These are phyloP conservation scores for Otocyon megalotis DNA, from an alignment of 2,113 vertebrate genomes.

Conservation along the genomic window DNA sequence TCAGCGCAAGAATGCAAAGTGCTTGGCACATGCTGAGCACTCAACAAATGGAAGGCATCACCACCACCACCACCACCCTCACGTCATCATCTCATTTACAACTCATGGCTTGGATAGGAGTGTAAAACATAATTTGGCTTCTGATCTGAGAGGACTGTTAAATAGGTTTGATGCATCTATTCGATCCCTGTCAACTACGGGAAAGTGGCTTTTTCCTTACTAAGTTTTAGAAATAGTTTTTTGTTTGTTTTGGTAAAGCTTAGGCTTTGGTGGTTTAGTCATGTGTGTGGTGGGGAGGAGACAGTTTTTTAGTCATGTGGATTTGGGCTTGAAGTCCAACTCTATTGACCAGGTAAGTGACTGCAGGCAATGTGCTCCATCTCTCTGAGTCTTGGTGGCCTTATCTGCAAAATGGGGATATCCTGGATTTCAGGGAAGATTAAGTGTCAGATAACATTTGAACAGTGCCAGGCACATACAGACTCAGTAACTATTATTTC, in stretches of 20 bases:
- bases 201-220: neutral
- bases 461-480: neutral
- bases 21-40: neutral
- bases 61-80: neutral
- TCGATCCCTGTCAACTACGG: neutral
- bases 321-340: constrained; percentile 10
- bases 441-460: neutral
- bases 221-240: neutral
- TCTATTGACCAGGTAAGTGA: neutral
- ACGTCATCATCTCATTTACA: neutral
- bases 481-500: neutral
- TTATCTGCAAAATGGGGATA: neutral
- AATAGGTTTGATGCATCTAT: neutral
- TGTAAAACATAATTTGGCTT: neutral
- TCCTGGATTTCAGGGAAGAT: neutral
- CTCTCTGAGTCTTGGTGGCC: neutral
- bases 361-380: neutral
- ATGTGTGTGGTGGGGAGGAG: too few species aligned
- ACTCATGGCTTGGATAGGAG: neutral
- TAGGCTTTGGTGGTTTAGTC: neutral
- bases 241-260: neutral
- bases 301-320: neutral
- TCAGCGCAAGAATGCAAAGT: neutral
- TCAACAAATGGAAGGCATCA: neutral
- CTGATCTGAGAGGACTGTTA: neutral